Evolutionary conservation across 2,888 invertebrate species (phyloP), one percentile per base, ranked within the genome.

Genomic region (Tipula confusa): DNA sequence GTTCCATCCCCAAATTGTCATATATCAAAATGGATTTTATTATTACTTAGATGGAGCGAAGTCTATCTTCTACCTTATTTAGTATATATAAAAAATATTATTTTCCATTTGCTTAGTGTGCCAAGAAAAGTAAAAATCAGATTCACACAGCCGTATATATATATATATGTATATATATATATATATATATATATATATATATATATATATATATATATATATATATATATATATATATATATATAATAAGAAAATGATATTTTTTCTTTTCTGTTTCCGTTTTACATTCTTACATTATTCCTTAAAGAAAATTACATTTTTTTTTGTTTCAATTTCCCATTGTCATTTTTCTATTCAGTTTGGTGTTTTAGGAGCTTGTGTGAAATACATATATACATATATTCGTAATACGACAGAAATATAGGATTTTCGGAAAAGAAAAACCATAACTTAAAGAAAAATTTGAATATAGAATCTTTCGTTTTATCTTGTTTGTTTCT

Each of bases 281-380:
- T 64, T 64, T 24, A 64, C 64, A 64, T 24, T 43, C 43, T 43
- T 43, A 43, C n/a, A 64, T 64, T 64, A 24, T 64, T 64, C 64
- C 64, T 64, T 24, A 64, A 64, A 64, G 64, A 24, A 64, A 64
- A 64, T 64, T 64, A 64, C 64, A 24, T 64, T 64, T 64, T 64
- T 64, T 43, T 43, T 43, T 64, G 64, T 64, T 64, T 64, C 64
- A 64, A 64, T 64, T 64, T 64, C 64, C 64, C 64, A 64, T 64
- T 64, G 64, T 64, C 64, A 64, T 64, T 24, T 64, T 64, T 64
- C 64, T 64, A 24, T 64, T 24, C 64, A 24, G 64, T 64, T 64
- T 24, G n/a, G 64, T 64, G 18, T 64, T 13, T 64, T 24, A 64
- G 24, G 24, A 24, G 7, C 24, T 24, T 64, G 64, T 24, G 64